Conservation (phyloP, 2,113 vertebrate genomes). For the Blennius ocellaris region DNA sequence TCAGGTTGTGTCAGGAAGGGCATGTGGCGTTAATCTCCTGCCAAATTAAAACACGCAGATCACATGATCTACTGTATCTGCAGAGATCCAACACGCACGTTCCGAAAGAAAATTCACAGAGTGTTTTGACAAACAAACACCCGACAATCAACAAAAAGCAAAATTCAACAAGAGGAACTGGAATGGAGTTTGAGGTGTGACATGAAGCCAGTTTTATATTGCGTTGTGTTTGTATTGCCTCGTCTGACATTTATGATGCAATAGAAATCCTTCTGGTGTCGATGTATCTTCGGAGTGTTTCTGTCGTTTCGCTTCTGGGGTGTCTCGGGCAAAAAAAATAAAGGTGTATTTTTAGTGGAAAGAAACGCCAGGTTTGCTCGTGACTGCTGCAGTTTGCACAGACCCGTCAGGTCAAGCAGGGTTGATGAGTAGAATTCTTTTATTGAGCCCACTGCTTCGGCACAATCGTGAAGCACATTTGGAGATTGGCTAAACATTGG, state of each 20-base stretch:
- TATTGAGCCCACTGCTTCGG: background rate
- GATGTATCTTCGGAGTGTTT: background rate
- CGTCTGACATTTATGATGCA: background rate
- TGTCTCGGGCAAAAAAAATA: background rate
- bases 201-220: too few species aligned
- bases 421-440: background rate
- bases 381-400: background rate
- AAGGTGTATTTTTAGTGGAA: background rate
- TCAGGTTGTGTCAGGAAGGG: too few species aligned
- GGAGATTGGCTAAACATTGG: background rate
- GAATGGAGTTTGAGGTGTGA: too few species aligned
- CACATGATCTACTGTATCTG: too few species aligned
- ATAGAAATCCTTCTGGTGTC: background rate
- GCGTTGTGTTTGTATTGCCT: background rate
- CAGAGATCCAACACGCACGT: too few species aligned
- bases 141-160: too few species aligned
- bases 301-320: background rate
- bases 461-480: background rate
- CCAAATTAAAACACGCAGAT: too few species aligned
- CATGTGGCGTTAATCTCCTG: too few species aligned
- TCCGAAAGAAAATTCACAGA: too few species aligned
- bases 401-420: background rate
- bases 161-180: too few species aligned
- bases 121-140: too few species aligned
- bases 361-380: background rate